phyloP scores from a whole-genome alignment of 2,888 invertebrate species.

The Xylota segnis region DNA sequence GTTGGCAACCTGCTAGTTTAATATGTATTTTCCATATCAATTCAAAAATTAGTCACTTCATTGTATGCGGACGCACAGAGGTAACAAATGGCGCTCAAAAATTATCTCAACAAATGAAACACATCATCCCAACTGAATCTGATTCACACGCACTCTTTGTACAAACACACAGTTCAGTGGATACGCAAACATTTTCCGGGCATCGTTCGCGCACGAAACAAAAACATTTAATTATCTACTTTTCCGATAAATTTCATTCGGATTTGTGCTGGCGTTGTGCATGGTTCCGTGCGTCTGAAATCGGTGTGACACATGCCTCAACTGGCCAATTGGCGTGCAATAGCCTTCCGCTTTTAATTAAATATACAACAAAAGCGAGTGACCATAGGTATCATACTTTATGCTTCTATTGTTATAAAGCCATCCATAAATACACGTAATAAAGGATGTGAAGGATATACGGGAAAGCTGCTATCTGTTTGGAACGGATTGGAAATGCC shows the following conservation, averaged over 20 bases:
- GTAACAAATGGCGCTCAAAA: constrained; percentile 11
- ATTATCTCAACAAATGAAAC: constrained; percentile 5
- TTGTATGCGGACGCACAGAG: constrained; percentile 22
- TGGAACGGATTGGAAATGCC: too few species aligned
- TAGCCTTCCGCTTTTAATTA: not conserved
- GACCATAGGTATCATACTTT: too few species aligned
- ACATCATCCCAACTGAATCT: not conserved
- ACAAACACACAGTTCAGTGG: constrained; percentile 6
- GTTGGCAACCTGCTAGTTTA: not conserved
- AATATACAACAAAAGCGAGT: not conserved
- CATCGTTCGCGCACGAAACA: not conserved
- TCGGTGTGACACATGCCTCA: not conserved
- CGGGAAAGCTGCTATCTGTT: too few species aligned
- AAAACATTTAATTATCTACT: constrained; percentile 3
- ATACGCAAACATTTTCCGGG: not conserved
- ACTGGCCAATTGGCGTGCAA: not conserved
- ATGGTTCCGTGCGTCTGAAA: not conserved
- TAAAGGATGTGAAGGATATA: too few species aligned
- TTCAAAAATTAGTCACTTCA: constrained; percentile 42
- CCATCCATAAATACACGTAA: too few species aligned
- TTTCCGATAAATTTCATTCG: constrained; percentile 1
- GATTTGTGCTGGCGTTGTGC: not conserved
- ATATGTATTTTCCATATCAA: constrained; percentile 24
- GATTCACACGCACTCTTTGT: not conserved
- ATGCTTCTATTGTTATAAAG: too few species aligned